Conservation (phyloP, 2,113 vertebrate genomes). For the Pygoscelis adeliae region DNA sequence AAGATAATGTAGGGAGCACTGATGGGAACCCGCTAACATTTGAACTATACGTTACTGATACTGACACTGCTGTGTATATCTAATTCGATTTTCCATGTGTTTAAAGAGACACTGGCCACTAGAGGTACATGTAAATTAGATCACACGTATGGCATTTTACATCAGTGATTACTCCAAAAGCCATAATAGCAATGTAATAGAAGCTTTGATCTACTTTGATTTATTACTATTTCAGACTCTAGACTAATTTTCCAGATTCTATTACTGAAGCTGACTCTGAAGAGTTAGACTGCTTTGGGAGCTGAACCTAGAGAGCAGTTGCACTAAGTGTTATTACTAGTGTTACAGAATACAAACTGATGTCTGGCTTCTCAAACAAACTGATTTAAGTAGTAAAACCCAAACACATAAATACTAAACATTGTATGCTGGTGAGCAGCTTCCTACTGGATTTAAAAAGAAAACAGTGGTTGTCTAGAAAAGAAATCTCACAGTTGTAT, state of each 20-base stretch:
- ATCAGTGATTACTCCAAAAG: background rate
- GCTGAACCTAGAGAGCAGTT: background rate
- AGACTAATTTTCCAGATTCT: background rate
- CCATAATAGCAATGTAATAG: background rate
- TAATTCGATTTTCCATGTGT: background rate
- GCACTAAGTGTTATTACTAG: background rate
- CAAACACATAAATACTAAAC: background rate
- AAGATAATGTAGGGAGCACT: background rate
- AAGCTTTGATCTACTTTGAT: slow-evolving; percentile 5
- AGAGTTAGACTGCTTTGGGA: background rate
- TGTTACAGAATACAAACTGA: background rate
- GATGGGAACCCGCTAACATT: background rate
- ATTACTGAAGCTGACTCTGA: background rate
- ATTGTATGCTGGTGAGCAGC: background rate
- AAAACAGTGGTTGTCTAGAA: background rate
- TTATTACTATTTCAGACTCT: background rate
- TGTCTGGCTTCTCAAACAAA: slow-evolving; percentile 3
- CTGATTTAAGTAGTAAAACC: background rate
- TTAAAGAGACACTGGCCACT: background rate
- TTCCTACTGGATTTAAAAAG: background rate
- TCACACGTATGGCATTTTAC: background rate
- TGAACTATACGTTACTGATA: background rate
- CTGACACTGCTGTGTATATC: background rate
- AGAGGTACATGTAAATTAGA: background rate
- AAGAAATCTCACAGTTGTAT: background rate